Evolutionary conservation across 2,113 vertebrate species (phyloP).

Genomic region (Pachypanchax playfairii): DNA sequence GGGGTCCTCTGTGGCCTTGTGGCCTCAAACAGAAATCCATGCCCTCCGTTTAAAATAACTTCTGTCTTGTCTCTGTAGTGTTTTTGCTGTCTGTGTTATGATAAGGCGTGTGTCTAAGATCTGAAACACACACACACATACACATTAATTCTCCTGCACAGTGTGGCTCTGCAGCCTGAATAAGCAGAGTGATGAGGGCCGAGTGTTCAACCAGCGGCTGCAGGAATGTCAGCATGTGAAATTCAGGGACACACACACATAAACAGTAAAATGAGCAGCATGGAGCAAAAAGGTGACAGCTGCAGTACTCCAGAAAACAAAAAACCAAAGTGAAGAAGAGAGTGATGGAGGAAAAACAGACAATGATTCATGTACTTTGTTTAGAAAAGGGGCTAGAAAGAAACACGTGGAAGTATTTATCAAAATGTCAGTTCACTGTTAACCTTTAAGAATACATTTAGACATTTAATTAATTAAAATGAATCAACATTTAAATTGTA

Average conservation of each 20-base stretch:
- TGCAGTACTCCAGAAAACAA: slow-evolving; percentile 45
- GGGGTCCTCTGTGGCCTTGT: slow-evolving; percentile 45
- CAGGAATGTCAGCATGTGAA: slow-evolving; percentile 62
- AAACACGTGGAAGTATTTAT: no score
- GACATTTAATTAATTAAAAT: no score
- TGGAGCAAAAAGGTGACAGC: slow-evolving; percentile 67
- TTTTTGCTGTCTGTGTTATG: slow-evolving; percentile 63
- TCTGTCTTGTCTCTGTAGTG: slow-evolving; percentile 29
- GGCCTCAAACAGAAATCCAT: slow-evolving; percentile 66
- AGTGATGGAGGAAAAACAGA: slow-evolving; percentile 25
- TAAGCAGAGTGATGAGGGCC: slow-evolving; percentile 68
- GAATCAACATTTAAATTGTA: no score
- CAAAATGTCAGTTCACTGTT: no score
- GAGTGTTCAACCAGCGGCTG: slow-evolving; percentile 47
- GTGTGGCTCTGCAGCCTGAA: slow-evolving; percentile 69
- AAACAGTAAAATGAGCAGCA: slow-evolving; percentile 46
- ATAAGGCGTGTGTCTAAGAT: slow-evolving; percentile 68
- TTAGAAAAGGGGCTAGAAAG: no score
- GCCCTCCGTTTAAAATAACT: slow-evolving; percentile 73
- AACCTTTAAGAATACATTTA: no score
- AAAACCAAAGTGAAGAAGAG: slow-evolving; percentile 9
- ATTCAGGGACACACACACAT: slow-evolving; percentile 35
- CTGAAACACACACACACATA: slow-evolving; percentile 35
- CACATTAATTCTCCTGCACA: slow-evolving; percentile 12
- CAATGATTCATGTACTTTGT: slow-evolving; percentile 33